phyloP scores from a whole-genome alignment of 2,113 vertebrate genomes.

The Myotis brandtii region DNA sequence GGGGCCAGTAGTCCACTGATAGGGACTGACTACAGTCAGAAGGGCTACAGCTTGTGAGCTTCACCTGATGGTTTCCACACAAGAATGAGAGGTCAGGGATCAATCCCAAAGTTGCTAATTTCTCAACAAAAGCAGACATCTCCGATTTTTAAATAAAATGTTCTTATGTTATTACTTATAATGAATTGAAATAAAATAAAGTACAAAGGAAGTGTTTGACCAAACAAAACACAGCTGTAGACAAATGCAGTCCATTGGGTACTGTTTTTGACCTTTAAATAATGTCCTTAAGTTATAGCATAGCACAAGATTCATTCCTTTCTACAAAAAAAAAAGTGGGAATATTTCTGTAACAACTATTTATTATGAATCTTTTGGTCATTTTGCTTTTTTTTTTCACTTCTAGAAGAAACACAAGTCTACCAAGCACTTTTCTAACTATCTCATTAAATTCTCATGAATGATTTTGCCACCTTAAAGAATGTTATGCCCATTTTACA shows the following conservation, averaged over 20 bases:
- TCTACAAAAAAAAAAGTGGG: background rate
- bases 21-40: background rate
- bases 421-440: background rate
- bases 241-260: background rate
- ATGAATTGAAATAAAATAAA: conserved; percentile 17
- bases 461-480: background rate
- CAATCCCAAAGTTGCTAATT: background rate
- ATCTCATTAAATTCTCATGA: background rate
- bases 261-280: background rate
- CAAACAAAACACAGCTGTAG: background rate
- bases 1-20: background rate
- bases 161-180: background rate
- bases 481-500: background rate
- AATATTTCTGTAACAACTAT: background rate
- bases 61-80: background rate
- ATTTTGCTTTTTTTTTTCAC: background rate
- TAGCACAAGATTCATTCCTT: background rate
- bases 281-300: background rate
- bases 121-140: background rate
- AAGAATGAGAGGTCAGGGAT: background rate
- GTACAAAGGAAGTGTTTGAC: background rate
- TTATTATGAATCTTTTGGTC: background rate
- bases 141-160: background rate
- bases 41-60: background rate
- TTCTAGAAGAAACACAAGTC: background rate